Evolutionary conservation across 2,113 vertebrate species (phyloP).

Genomic region (Andinoacara biseriatus): DNA sequence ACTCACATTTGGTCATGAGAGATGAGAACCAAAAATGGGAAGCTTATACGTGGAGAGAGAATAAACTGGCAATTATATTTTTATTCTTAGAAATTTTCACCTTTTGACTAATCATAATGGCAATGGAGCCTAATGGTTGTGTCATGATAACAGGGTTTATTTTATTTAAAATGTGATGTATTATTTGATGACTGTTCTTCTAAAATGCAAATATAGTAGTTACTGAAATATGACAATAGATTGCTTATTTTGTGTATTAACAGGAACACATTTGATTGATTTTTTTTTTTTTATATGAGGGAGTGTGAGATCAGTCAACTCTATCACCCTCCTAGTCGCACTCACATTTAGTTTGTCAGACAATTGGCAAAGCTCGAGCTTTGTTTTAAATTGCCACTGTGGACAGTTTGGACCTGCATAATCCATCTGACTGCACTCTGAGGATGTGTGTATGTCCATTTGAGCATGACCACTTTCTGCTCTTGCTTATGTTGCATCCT

Average conservation of each 20-base stretch:
- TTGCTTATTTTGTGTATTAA: slow-evolving; percentile 25
- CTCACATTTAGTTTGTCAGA: slow-evolving; percentile 11
- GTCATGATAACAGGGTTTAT: not conserved
- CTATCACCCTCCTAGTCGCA: slow-evolving; percentile 12
- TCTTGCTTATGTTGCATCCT: slow-evolving; percentile 9
- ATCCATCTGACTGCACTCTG: slow-evolving; percentile 40
- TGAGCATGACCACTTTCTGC: not conserved
- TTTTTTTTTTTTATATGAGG: slow-evolving; percentile 34
- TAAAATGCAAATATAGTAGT: no score
- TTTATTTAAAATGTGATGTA: not conserved
- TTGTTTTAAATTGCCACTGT: slow-evolving; percentile 44
- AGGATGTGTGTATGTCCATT: not conserved
- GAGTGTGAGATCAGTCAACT: slow-evolving; percentile 30
- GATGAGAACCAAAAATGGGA: not conserved
- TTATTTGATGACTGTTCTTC: no score
- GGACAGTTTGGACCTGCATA: not conserved
- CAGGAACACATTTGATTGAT: slow-evolving; percentile 44
- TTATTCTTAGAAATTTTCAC: not conserved
- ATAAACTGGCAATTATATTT: not conserved
- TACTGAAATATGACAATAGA: slow-evolving; percentile 46
- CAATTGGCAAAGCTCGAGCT: slow-evolving; percentile 15
- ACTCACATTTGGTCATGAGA: slow-evolving; percentile 7
- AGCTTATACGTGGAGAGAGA: not conserved
- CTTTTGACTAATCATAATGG: not conserved
- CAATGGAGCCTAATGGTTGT: not conserved